A percentile compares a stretch with the other conserved stretches of the same genome.
Evolutionary conservation across 2,113 vertebrate species (phyloP).

Genomic region (Balaenoptera acutorostrata): DNA sequence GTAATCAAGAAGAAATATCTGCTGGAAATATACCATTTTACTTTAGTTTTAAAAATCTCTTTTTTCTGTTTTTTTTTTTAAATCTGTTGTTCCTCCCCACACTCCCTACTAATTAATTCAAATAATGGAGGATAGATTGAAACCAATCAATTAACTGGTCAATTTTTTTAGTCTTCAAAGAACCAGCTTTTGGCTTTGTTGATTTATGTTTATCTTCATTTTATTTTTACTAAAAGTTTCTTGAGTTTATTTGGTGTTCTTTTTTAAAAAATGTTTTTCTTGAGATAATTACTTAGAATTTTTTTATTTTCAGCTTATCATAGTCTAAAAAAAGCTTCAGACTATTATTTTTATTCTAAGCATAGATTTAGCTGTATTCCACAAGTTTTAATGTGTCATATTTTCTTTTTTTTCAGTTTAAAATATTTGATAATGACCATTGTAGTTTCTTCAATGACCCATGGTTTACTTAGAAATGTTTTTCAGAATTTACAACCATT

Average conservation of each 20-base stretch:
- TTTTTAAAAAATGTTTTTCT: not conserved
- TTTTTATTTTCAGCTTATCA: not conserved
- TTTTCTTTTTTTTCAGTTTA: not conserved
- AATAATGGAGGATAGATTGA: not conserved
- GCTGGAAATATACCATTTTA: not conserved
- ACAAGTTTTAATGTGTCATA: not conserved
- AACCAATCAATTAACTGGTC: not conserved
- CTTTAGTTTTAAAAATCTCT: not conserved
- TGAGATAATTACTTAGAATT: not conserved
- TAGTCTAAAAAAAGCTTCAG: not conserved
- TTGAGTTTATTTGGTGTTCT: not conserved
- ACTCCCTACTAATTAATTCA: not conserved
- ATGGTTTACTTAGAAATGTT: not conserved
- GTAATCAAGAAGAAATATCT: conserved; percentile 4
- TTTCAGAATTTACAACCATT: not conserved
- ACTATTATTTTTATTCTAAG: not conserved
- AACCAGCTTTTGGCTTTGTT: not conserved
- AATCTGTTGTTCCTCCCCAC: not conserved
- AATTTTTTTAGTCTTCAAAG: not conserved
- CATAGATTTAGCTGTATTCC: not conserved
- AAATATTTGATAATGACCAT: not conserved
- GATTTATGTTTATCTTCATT: not conserved
- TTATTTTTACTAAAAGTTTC: not conserved
- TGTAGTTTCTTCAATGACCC: not conserved
- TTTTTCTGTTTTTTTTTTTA: not conserved